A percentile compares a stretch with the other conserved stretches of the same genome.
phyloP scores from a whole-genome alignment of 2,888 invertebrate species.

The Drosophila demipolita region DNA sequence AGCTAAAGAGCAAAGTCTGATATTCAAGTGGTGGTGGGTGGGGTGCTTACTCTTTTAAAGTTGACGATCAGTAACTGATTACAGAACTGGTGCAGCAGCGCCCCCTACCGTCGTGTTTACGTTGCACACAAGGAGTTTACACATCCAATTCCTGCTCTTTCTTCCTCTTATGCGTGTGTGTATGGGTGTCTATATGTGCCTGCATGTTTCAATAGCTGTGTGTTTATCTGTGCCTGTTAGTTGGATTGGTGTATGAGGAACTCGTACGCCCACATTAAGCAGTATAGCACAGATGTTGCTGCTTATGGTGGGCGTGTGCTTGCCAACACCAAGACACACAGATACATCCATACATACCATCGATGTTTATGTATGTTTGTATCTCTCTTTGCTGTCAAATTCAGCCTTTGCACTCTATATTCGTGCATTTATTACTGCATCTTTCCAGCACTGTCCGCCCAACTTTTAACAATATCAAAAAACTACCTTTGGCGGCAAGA shows the following conservation, averaged over 20 bases:
- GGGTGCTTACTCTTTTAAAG: slow-evolving; percentile 43
- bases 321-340: slow-evolving; percentile 29
- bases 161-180: slow-evolving; percentile 1
- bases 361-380: slow-evolving; percentile 8
- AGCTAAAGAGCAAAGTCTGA: slow-evolving; percentile 34
- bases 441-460: not conserved
- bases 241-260: slow-evolving; percentile 47
- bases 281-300: slow-evolving; percentile 62
- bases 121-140: slow-evolving; percentile 41
- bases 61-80: slow-evolving; percentile 53
- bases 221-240: slow-evolving; percentile 45
- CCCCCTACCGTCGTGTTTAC: slow-evolving; percentile 28
- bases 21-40: slow-evolving; percentile 11
- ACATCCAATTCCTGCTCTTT: slow-evolving; percentile 35
- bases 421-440: slow-evolving; percentile 43
- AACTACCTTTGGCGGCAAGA: not conserved
- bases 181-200: slow-evolving; percentile 18
- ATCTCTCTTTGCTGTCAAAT: slow-evolving; percentile 17
- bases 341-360: not conserved
- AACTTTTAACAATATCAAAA: not conserved
- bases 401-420: slow-evolving; percentile 13
- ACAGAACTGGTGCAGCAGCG: slow-evolving; percentile 18
- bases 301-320: slow-evolving; percentile 49
- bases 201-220: slow-evolving; percentile 39
- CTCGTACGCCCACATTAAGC: slow-evolving; percentile 66